Evolutionary conservation across 2,888 invertebrate species (phyloP).

Genomic region (Steinernema scapterisci): DNA sequence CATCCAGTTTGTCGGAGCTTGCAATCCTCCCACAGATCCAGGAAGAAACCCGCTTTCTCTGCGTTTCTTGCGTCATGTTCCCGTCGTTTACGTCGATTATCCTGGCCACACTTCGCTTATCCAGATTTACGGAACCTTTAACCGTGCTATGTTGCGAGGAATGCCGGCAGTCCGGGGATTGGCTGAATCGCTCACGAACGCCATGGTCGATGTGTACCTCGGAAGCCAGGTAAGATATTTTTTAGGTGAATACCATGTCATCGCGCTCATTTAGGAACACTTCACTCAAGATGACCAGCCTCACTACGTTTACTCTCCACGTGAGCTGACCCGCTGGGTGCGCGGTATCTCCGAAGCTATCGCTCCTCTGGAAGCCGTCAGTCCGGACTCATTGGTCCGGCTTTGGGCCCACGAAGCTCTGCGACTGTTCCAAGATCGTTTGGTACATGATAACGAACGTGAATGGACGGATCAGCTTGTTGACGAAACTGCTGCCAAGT

Average conservation of each 20-base stretch:
- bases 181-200: slow-evolving; percentile 93
- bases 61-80: slow-evolving; percentile 81
- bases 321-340: slow-evolving; percentile 98
- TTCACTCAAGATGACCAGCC: slow-evolving; percentile 99
- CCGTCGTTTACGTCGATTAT: slow-evolving; percentile 98
- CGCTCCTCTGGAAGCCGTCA: slow-evolving; percentile 85
- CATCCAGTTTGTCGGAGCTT: slow-evolving; percentile 99
- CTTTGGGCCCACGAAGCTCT: slow-evolving; percentile 99
- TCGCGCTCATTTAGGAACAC: slow-evolving; percentile 74
- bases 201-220: slow-evolving; percentile 98
- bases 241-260: not conserved
- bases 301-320: slow-evolving; percentile 97
- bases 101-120: slow-evolving; percentile 96
- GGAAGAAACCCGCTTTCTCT: slow-evolving; percentile 74
- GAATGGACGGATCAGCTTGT: slow-evolving; percentile 98
- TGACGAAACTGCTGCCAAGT: slow-evolving; percentile 78
- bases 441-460: slow-evolving; percentile 91
- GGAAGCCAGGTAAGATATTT: slow-evolving; percentile 77
- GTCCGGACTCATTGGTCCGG: slow-evolving; percentile 92
- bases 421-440: slow-evolving; percentile 84
- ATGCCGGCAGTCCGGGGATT: slow-evolving; percentile 88
- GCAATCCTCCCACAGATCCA: slow-evolving; percentile 99
- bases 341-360: slow-evolving; percentile 98
- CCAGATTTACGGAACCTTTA: slow-evolving; percentile 93
- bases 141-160: slow-evolving; percentile 93